These are phyloP conservation scores for Melolontha melolontha DNA, from an alignment of 2,888 invertebrate genomes.

Conservation along the genomic window DNA sequence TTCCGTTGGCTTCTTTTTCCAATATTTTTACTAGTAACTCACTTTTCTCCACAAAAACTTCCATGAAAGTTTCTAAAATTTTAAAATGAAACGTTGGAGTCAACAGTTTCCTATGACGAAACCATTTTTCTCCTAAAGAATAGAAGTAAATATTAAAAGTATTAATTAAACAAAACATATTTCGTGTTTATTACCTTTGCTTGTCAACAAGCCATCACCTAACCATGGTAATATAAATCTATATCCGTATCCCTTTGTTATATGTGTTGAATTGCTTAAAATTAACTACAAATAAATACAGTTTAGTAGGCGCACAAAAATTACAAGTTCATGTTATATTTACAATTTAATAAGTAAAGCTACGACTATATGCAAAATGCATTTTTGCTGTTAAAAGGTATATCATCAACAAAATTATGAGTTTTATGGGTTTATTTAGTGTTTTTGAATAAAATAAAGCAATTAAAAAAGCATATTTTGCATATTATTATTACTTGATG, in stretches of 20 bases:
- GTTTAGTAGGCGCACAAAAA: background rate
- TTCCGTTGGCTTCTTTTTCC: conserved; percentile 50
- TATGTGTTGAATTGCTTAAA: conserved; percentile 49
- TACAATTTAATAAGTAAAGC: too few relatives aligned
- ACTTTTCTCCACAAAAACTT: conserved; percentile 55
- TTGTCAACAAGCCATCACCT: conserved; percentile 53
- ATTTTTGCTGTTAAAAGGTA: too few relatives aligned
- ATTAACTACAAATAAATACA: conserved; percentile 47
- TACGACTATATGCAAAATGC: too few relatives aligned
- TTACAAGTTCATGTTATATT: too few relatives aligned
- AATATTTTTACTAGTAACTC: conserved; percentile 50
- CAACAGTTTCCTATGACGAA: conserved; percentile 53
- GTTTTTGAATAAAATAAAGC: too few relatives aligned
- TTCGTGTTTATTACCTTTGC: conserved; percentile 47
- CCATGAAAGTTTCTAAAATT: conserved; percentile 56
- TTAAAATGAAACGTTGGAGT: conserved; percentile 59
- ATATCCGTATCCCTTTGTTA: conserved; percentile 51
- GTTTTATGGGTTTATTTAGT: too few relatives aligned
- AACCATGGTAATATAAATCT: conserved; percentile 51
- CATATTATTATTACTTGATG: too few relatives aligned
- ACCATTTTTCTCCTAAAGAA: conserved; percentile 52
- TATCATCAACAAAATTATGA: too few relatives aligned
- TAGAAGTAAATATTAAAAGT: background rate
- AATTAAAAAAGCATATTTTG: too few relatives aligned
- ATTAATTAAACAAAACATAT: conserved; percentile 1